A percentile compares a stretch with the other conserved stretches of the same genome.
Evolutionary conservation across 2,888 invertebrate genomes (phyloP).

Genomic region (Apamea crenata): DNA sequence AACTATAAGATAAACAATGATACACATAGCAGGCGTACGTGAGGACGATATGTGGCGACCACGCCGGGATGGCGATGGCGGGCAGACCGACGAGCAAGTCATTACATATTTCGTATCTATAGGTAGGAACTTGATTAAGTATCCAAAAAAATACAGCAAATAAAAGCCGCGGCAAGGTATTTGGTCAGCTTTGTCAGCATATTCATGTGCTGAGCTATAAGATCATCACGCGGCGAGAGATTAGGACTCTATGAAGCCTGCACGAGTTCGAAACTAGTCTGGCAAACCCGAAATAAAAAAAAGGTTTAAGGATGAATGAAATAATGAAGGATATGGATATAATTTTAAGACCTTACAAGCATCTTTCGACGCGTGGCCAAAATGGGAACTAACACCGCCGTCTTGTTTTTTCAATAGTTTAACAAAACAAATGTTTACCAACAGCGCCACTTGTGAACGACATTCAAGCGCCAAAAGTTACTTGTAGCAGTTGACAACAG

Average conservation of each 20-base stretch:
- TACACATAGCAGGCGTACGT: constrained; percentile 58
- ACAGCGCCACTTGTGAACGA: background rate
- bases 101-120: background rate
- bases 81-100: constrained; percentile 17
- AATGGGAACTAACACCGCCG: background rate
- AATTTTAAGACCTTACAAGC: background rate
- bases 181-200: constrained; percentile 12
- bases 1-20: constrained; percentile 64
- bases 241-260: background rate
- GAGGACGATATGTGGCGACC: constrained; percentile 68
- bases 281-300: background rate
- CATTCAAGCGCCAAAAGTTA: background rate
- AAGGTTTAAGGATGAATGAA: too few species aligned
- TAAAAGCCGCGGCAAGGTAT: background rate
- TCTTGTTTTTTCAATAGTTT: too few species aligned
- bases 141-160: background rate
- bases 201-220: background rate
- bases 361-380: background rate
- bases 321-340: too few species aligned
- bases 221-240: background rate
- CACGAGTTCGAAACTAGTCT: background rate
- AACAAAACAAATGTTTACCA: background rate
- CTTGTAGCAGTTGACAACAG: background rate
- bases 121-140: background rate
- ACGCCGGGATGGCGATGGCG: too few species aligned